Base-by-base conservation (phyloP, 2,113 vertebrate species). In the Coreoperca whiteheadi region DNA sequence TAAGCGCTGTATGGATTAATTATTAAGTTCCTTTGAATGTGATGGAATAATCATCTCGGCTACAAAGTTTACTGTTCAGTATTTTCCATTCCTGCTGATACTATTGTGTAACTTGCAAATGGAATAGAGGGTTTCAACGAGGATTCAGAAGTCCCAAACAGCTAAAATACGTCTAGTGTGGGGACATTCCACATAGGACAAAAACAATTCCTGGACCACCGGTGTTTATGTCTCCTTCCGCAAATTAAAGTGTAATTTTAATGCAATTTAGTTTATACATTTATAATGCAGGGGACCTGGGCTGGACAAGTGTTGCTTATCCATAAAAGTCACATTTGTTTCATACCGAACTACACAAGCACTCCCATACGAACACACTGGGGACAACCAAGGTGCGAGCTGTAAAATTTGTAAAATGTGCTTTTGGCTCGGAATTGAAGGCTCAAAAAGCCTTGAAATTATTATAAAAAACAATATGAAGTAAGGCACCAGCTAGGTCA, bases 321-420 rank as follows among this genome's bases (percentile, higher is more conserved):
- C 12, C 23, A 84, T 4, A 39, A 50, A n/a, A 23, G 43, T 74
- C 21, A 14, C 4, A 30, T 16, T 30, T 60, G n/a, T 73, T 21
- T 66, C 1, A 77, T 3, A 50, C 21, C 14, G 1, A 14, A 78
- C 30, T 30, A 11, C 34, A 77, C 65, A 84, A 66, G 20, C 78
- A 60, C 61, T 39, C 75, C 30, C 60, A 53, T 77, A 85, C 74
- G 88, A 16, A 82, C 28, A 86, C 78, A 74, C 57, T 39, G 51
- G 74, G 89, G 93, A 74, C 87, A 77, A 91, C 94, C 94, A 94
- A 94, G 94, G 93, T 93, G 93, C 82, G 77, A 90, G 43, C 37
- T 71, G 16, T 56, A 23, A 15, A 28, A 41, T 60, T 61, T 54
- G 21, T 57, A 20, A 87, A 81, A 71, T 82, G 32, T 63, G 30